A percentile compares a stretch with the other conserved stretches of the same genome.
These are phyloP conservation scores for Blennius ocellaris DNA, from an alignment of 2,113 vertebrate species.

Conservation along the genomic window DNA sequence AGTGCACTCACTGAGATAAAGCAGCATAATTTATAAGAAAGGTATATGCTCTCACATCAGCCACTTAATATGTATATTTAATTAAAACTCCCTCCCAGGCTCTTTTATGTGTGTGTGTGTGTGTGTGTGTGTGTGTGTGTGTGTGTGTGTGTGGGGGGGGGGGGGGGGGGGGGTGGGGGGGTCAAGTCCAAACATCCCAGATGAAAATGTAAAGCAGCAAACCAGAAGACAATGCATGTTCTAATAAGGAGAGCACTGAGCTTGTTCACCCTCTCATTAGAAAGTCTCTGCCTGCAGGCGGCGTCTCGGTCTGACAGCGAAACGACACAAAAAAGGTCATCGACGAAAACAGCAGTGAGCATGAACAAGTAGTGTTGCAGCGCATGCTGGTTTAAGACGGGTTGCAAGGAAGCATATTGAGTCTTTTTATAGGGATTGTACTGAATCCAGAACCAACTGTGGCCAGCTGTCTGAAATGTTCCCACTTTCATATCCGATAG, in stretches of 20 bases:
- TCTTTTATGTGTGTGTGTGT: too few relatives aligned
- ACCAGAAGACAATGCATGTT: constrained; percentile 8
- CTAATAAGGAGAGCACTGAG: neutral
- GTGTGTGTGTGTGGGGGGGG: too few relatives aligned
- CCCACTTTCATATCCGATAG: too few relatives aligned
- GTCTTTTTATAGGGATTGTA: constrained; percentile 11
- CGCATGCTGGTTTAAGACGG: constrained; percentile 29
- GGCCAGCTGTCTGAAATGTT: too few relatives aligned
- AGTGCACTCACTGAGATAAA: constrained; percentile 41
- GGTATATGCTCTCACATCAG: constrained; percentile 43
- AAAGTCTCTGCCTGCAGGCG: constrained; percentile 31
- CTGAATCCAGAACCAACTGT: too few relatives aligned
- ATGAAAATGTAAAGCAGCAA: neutral
- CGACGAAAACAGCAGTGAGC: constrained; percentile 21
- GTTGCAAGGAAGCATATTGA: constrained; percentile 8
- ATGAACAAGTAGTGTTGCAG: constrained; percentile 14
- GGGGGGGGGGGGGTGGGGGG: too few relatives aligned
- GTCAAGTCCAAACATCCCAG: neutral
- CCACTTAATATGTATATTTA: constrained; percentile 74
- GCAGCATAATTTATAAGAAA: constrained; percentile 69
- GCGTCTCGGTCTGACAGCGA: constrained; percentile 15
- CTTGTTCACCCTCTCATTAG: constrained; percentile 32
- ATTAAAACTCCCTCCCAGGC: constrained; percentile 47
- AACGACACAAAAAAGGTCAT: constrained; percentile 54
- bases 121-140: too few relatives aligned